Percentiles rank a stretch among this genome's conserved stretches.
phyloP scores from a whole-genome alignment of 2,113 vertebrate species.

The Caranx melampygus region DNA sequence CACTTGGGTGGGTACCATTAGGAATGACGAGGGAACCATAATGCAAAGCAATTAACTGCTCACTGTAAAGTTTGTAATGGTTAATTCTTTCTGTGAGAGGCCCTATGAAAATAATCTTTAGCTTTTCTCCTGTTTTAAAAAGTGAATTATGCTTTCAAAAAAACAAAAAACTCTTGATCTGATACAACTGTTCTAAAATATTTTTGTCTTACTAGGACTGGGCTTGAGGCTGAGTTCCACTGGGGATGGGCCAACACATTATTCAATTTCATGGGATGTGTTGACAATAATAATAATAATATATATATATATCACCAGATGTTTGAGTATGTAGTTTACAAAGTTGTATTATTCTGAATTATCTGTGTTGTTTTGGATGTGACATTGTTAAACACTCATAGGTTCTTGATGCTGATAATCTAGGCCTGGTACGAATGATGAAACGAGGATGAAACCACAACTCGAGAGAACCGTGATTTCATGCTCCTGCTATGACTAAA shows the following conservation, averaged over 20 bases:
- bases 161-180: not conserved
- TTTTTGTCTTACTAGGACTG: not conserved
- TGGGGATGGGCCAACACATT: not conserved
- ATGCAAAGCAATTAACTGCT: no score
- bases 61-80: no score
- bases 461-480: slow-evolving; percentile 11
- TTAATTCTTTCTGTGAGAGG: no score
- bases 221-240: not conserved
- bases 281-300: not conserved
- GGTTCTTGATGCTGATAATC: not conserved
- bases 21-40: no score
- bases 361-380: not conserved
- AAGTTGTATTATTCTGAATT: not conserved
- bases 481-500: slow-evolving; percentile 40
- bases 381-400: not conserved
- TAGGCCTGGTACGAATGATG: slow-evolving; percentile 28
- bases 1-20: no score
- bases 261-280: not conserved
- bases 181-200: not conserved
- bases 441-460: slow-evolving; percentile 27
- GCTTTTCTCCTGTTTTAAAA: not conserved
- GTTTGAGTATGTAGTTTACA: not conserved
- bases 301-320: not conserved
- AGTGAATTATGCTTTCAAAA: not conserved
- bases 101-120: not conserved